Evolutionary conservation across 2,888 invertebrate species (phyloP).

Genomic region (Chouioia cunea): DNA sequence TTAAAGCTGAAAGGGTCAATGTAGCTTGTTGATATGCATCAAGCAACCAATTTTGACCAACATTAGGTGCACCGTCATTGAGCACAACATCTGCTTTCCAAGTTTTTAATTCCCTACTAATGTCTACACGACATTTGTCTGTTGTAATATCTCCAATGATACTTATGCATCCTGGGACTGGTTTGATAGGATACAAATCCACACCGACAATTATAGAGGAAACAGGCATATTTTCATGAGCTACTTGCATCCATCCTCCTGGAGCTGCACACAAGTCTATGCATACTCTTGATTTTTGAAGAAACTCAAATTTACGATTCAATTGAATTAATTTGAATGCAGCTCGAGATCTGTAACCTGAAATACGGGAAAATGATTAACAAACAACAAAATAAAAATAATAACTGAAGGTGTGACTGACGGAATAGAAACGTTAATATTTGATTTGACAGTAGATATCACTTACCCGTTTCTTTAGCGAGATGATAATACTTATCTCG

Average conservation of each 20-base stretch:
- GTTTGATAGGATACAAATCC: slow-evolving; percentile 94
- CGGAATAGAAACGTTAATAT: not conserved
- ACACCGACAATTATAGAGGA: slow-evolving; percentile 95
- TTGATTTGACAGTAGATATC: slow-evolving; percentile 1
- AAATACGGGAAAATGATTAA: not conserved
- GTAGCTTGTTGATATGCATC: slow-evolving; percentile 97
- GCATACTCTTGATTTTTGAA: slow-evolving; percentile 95
- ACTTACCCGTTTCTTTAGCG: slow-evolving; percentile 96
- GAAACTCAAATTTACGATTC: slow-evolving; percentile 96
- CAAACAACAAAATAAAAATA: not conserved
- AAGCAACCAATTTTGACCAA: slow-evolving; percentile 95
- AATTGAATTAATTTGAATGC: slow-evolving; percentile 99
- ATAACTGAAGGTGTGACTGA: not conserved
- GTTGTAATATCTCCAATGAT: slow-evolving; percentile 97
- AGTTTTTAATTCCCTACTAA: slow-evolving; percentile 89
- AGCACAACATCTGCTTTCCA: slow-evolving; percentile 98
- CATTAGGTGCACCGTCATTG: slow-evolving; percentile 98
- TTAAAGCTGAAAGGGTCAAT: slow-evolving; percentile 92
- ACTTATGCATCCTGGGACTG: slow-evolving; percentile 90
- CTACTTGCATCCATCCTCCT: slow-evolving; percentile 99
- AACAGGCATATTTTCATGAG: slow-evolving; percentile 96
- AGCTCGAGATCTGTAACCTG: slow-evolving; percentile 94
- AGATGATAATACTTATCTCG: slow-evolving; percentile 98
- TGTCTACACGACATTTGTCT: slow-evolving; percentile 86
- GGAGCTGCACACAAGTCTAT: slow-evolving; percentile 99